Evolutionary conservation across 2,797 vertebrate genomes (phyloP).

Genomic region (Smutsia temminckii): DNA sequence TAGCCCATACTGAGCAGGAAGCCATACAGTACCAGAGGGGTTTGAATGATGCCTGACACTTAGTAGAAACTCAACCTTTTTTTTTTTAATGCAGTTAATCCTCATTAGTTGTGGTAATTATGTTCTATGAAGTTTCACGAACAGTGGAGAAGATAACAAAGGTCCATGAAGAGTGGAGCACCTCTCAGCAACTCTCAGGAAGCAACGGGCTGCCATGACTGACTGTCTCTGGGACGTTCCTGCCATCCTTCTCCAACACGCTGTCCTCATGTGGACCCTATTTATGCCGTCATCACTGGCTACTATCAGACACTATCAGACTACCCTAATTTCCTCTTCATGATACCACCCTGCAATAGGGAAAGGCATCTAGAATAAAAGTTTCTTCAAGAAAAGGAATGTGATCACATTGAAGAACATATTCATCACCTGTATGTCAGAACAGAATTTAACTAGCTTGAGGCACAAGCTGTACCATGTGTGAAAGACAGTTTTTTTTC

Average conservation of each 20-base stretch:
- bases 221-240: no score
- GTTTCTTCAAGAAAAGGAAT: neutral
- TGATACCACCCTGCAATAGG: neutral
- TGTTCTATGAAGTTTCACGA: neutral
- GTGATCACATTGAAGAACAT: constrained; percentile 49
- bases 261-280: no score
- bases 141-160: constrained; percentile 60
- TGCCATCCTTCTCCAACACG: no score
- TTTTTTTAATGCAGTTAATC: neutral
- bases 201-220: neutral
- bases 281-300: no score
- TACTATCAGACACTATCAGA: no score
- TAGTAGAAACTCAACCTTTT: neutral
- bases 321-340: no score
- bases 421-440: constrained; percentile 42
- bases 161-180: constrained; percentile 35
- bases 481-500: constrained; percentile 9
- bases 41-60: neutral
- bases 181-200: constrained; percentile 57
- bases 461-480: neutral
- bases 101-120: neutral
- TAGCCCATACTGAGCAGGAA: neutral
- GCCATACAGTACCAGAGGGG: neutral
- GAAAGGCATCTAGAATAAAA: constrained; percentile 36
- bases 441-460: constrained; percentile 59